Conservation (phyloP, 2,113 vertebrate genomes). For the Ahaetulla prasina region DNA sequence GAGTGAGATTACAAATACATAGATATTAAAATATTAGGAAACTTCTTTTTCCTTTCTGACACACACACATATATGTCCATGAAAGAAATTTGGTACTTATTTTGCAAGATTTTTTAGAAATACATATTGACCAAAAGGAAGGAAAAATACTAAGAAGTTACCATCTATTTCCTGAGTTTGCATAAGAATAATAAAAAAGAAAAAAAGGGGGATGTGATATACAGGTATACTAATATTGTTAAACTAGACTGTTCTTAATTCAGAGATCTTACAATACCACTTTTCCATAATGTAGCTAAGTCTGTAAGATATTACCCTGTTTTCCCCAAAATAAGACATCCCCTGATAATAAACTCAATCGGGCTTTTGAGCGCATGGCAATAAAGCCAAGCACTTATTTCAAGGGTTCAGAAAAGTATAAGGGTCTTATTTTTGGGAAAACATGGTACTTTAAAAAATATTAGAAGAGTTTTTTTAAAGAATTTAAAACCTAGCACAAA, state of each 20-base stretch:
- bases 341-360: no score
- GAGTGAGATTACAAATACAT: not conserved
- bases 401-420: no score
- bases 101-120: not conserved
- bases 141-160: not conserved
- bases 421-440: no score
- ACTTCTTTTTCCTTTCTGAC: not conserved
- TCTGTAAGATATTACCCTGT: no score
- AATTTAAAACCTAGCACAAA: no score
- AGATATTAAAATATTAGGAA: not conserved
- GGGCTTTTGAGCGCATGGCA: no score
- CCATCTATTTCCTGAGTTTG: not conserved
- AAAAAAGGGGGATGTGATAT: not conserved
- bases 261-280: not conserved
- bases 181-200: not conserved
- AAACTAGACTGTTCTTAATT: not conserved
- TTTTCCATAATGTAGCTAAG: not conserved
- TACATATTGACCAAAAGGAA: not conserved
- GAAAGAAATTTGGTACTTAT: not conserved
- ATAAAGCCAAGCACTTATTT: no score
- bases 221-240: not conserved
- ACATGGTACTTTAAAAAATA: no score
- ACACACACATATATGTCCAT: no score
- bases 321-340: no score
- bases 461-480: no score